These are phyloP conservation scores for Malaclemys terrapin DNA, from an alignment of 2,113 vertebrate species.

Conservation along the genomic window DNA sequence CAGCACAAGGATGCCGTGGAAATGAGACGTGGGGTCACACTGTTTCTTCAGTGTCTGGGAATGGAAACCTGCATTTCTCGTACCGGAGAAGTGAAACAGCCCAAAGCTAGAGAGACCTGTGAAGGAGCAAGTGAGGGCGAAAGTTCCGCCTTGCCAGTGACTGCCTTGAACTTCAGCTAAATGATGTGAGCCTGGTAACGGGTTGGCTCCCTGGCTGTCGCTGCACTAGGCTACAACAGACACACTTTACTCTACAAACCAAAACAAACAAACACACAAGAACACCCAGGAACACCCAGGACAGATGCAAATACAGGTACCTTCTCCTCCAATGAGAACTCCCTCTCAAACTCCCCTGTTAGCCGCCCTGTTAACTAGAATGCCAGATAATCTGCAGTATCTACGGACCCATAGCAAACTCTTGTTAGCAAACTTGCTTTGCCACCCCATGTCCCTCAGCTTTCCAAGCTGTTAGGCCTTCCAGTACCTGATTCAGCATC, in stretches of 20 bases:
- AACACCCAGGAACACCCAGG: too few relatives aligned
- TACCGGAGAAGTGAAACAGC: background rate
- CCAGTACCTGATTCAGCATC: background rate
- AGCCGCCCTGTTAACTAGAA: too few relatives aligned
- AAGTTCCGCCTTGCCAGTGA: background rate
- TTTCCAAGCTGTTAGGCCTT: background rate
- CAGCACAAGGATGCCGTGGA: background rate
- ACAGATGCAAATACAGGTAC: too few relatives aligned
- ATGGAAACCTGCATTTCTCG: background rate
- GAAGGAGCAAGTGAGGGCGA: accelerated
- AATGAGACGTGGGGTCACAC: background rate
- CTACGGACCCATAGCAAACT: background rate
- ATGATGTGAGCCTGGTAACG: background rate
- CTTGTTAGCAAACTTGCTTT: background rate
- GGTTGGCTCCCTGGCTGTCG: background rate
- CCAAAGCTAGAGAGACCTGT: background rate
- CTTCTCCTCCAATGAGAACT: too few relatives aligned
- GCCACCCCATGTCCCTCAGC: background rate
- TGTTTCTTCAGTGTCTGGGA: background rate
- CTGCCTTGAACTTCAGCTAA: background rate
- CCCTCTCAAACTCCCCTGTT: too few relatives aligned
- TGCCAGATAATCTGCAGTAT: background rate
- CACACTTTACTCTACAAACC: too few relatives aligned
- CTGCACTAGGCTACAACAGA: background rate
- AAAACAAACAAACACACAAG: too few relatives aligned